Evolutionary conservation across 2,888 invertebrate species (phyloP), one percentile per base, ranked within the genome.

Genomic region (Dendrolimus pini): DNA sequence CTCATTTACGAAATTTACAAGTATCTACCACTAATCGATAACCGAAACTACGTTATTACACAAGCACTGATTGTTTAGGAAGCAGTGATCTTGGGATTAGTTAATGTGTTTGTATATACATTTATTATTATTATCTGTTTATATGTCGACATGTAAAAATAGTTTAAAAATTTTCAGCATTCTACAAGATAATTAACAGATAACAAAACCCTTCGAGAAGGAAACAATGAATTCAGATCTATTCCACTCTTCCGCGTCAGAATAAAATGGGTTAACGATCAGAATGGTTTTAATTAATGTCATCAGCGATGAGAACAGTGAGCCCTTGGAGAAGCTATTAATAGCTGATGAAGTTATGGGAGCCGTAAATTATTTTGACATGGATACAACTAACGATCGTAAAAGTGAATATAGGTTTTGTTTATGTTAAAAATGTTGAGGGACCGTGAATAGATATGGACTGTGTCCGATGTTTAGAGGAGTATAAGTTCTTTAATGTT

Each of bases 261-360:
- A 60, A 71, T 62, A 65, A 82, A 86, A 83, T 82, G 70, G 85
- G 83, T 85, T 85, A 85, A 84, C 80, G 82, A 83, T 80, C 78
- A 76, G 72, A 80, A 79, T 72, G 73, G 70, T 65, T 74, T 75
- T 79, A 82, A 84, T 82, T 82, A 80, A 80, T 78, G 73, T 72
- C 76, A 74, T 73, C 66, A 65, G 57, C 61, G 69, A 66, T 72
- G 75, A 70, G 70, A 74, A 71, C 66, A 72, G 62, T 63, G 64
- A 66, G 64, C 65, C 65, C 68, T 69, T 71, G 70, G 70, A 68
- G 63, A 59, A 60, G 66, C 68, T 78, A 80, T 79, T 75, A 79
- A 82, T 79, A 80, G 77, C 71, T 72, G 70, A 75, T 76, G 71
- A 70, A 68, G 67, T 67, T 69, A 71, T 69, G 61, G 65, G 61